Evolutionary conservation across 2,888 invertebrate species (phyloP).

Genomic region (Drosophila nigritarsus): DNA sequence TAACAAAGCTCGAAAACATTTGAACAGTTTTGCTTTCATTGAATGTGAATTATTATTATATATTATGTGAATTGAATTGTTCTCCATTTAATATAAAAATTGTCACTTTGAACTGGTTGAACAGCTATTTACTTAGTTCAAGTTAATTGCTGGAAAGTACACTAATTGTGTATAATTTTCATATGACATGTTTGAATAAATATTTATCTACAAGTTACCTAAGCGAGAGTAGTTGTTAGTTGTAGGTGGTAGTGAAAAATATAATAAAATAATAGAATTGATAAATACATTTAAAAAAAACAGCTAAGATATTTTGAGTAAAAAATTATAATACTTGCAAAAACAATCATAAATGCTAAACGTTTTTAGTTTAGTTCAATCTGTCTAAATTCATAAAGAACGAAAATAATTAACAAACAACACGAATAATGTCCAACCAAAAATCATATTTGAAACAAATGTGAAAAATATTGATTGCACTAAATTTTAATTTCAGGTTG

Average conservation of each 20-base stretch:
- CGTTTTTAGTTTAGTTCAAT: not conserved
- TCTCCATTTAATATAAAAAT: not conserved
- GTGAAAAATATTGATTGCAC: not conserved
- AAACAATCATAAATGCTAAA: not conserved
- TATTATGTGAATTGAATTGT: not conserved
- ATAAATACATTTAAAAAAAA: not conserved
- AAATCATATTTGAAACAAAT: not conserved
- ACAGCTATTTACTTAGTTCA: not conserved
- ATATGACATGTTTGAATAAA: not conserved
- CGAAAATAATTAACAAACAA: not conserved
- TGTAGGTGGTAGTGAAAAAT: not conserved
- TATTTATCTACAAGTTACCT: not conserved
- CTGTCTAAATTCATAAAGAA: not conserved
- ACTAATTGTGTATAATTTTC: not conserved
- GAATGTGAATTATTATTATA: not conserved
- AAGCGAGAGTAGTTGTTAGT: not conserved
- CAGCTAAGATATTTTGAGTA: not conserved
- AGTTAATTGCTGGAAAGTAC: not conserved
- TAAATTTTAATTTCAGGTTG: conserved; percentile 85
- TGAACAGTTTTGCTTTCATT: not conserved
- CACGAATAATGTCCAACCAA: not conserved
- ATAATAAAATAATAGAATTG: not conserved
- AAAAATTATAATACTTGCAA: not conserved
- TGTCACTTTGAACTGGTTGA: not conserved
- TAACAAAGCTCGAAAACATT: not conserved